Conservation (phyloP, 1,140 invertebrate species). For the Trialeurodes vaporariorum region DNA sequence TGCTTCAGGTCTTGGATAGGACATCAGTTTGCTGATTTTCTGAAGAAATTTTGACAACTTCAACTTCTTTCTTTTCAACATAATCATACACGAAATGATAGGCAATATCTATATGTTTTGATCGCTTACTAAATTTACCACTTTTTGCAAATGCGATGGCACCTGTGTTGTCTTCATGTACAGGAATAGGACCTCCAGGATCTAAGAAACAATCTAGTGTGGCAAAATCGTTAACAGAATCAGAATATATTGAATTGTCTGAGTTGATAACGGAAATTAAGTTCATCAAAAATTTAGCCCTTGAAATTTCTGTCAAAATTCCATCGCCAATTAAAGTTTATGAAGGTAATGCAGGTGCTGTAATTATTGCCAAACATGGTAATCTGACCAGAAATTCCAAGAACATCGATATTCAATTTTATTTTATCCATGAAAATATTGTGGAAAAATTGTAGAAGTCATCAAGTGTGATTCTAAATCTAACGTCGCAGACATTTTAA, state of each 20-base stretch:
- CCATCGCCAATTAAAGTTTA: not conserved
- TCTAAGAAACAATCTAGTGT: conserved; percentile 23
- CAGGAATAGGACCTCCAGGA: no score
- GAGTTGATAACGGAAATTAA: conserved; percentile 22
- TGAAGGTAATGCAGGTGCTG: conserved; percentile 10
- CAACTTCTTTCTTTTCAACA: no score
- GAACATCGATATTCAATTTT: not conserved
- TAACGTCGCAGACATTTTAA: conserved; percentile 10
- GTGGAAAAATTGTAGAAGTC: not conserved
- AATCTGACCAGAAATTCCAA: not conserved
- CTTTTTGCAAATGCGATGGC: no score
- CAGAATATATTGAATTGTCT: conserved; percentile 25
- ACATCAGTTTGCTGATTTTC: no score
- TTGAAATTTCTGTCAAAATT: conserved; percentile 1
- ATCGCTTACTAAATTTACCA: no score
- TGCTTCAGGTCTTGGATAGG: no score
- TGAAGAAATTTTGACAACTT: no score
- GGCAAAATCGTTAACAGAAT: conserved; percentile 24
- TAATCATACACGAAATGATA: no score
- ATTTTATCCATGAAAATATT: conserved; percentile 7
- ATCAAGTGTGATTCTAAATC: not conserved
- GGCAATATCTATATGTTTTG: no score
- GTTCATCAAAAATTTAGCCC: no score
- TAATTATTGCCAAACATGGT: conserved; percentile 6
- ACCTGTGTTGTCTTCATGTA: no score